Evolutionary conservation across 1,140 invertebrate genomes (phyloP), one percentile per base, ranked within the genome.

Genomic region (Heliconius melpomene): DNA sequence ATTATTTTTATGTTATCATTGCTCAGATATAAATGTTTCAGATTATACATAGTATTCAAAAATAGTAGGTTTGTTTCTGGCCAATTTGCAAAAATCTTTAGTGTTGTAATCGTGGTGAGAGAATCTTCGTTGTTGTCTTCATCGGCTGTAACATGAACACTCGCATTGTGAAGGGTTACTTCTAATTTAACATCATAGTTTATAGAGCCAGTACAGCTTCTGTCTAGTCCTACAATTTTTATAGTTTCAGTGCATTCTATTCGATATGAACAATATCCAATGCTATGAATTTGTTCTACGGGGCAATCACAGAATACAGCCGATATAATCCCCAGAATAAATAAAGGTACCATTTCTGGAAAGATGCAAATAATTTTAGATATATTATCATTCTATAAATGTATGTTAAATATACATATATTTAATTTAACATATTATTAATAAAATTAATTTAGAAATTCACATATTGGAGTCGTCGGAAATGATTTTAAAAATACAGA

Each of bases 181-280:
- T 92, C 84, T 16, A 93, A 82, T 7, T 75, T 84, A 36, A 89
- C 88, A 7, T 88, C 88, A 32, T 83, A 81, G 74, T 94, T 93
- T 57, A 85, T 83, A 16, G 90, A 86, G 9, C 86, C 87, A 38
- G 83, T 83, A 60, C 93, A 93, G 1, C 88, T 77, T 2, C 74
- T 52, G 2, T 83, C 84, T 3, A 93, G 84, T 3, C 50, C 79
- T 11, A 89, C 75, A 2, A 82, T 84, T 8, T 77, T 82, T 23
- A 93, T 85, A 29, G 78, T 82, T 16, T 85, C 83, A 16, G 9
- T 78, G 75, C 93, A 94, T 71, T 90, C 77, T 50, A 92, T 81
- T 8, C 77, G 74, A 80, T 86, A 93, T 20, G 80, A 75, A 77
- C 92, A 94, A 52, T 84, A 72, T 16, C 87, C 89, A 8, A 81